Conservation (phyloP, 1,140 invertebrate species). For the Campoletis sonorensis region DNA sequence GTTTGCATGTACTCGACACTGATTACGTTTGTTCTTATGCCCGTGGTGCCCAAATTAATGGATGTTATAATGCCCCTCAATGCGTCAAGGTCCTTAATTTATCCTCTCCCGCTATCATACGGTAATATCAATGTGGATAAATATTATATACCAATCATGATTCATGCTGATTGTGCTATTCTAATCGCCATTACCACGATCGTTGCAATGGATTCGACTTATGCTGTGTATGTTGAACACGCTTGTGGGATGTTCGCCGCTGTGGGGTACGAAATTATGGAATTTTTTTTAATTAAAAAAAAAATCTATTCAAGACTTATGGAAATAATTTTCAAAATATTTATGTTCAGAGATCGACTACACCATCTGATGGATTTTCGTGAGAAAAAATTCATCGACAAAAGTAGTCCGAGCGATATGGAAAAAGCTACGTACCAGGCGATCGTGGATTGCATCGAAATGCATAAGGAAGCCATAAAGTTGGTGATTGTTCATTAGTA, state of each 20-base stretch:
- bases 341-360: conserved; percentile 19
- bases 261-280: conserved; percentile 9
- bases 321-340: background rate
- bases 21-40: conserved; percentile 14
- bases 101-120: conserved; percentile 36
- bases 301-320: background rate
- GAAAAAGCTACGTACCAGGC: conserved; percentile 15
- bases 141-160: conserved; percentile 46
- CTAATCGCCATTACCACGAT: conserved; percentile 10
- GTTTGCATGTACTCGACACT: conserved; percentile 33
- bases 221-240: conserved; percentile 36
- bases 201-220: conserved; percentile 40
- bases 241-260: conserved; percentile 44
- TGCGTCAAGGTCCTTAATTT: conserved; percentile 25
- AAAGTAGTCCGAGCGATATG: background rate
- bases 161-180: conserved; percentile 41
- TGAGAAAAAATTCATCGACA: background rate
- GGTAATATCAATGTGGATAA: conserved; percentile 40
- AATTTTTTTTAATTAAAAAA: background rate
- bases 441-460: conserved; percentile 22
- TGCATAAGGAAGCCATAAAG: conserved; percentile 39
- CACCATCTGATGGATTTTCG: background rate
- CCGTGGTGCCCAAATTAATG: conserved; percentile 37
- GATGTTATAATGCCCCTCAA: conserved; percentile 44
- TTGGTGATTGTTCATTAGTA: conserved; percentile 14